A percentile compares a stretch with the other conserved stretches of the same genome.
Conservation (phyloP, 2,888 invertebrate genomes). For the Dryococelus australis region DNA sequence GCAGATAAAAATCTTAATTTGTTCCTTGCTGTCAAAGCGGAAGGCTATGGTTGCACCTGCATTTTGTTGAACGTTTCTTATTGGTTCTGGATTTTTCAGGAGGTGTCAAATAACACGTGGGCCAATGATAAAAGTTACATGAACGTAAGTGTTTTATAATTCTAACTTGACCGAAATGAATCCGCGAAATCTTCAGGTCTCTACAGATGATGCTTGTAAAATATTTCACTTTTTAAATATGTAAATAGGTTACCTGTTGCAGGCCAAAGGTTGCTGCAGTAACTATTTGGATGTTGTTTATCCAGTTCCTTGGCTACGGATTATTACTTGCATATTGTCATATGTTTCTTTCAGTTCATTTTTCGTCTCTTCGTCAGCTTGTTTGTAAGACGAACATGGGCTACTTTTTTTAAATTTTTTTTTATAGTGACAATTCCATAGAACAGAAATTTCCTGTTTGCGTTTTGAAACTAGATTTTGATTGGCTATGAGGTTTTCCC, state of each 20-base stretch:
- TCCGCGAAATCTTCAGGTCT: too few relatives aligned
- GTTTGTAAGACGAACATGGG: not conserved
- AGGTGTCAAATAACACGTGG: too few relatives aligned
- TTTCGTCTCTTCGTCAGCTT: not conserved
- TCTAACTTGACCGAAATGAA: too few relatives aligned
- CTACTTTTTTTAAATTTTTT: not conserved
- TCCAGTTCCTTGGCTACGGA: not conserved
- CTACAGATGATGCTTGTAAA: not conserved
- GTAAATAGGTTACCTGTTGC: not conserved
- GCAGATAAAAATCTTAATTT: too few relatives aligned
- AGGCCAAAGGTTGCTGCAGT: not conserved
- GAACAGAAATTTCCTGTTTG: not conserved
- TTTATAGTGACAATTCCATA: not conserved
- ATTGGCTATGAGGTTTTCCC: not conserved
- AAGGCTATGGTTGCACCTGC: too few relatives aligned
- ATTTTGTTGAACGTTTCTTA: too few relatives aligned
- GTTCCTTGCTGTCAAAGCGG: too few relatives aligned
- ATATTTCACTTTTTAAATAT: not conserved
- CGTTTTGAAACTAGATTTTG: not conserved
- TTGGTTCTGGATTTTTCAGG: too few relatives aligned
- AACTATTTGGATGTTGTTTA: not conserved
- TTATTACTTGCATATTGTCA: not conserved
- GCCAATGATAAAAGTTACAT: too few relatives aligned
- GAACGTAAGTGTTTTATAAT: too few relatives aligned
- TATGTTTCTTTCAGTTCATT: not conserved